Conservation (phyloP, 2,888 invertebrate species). For the Limnephilus auricula region DNA sequence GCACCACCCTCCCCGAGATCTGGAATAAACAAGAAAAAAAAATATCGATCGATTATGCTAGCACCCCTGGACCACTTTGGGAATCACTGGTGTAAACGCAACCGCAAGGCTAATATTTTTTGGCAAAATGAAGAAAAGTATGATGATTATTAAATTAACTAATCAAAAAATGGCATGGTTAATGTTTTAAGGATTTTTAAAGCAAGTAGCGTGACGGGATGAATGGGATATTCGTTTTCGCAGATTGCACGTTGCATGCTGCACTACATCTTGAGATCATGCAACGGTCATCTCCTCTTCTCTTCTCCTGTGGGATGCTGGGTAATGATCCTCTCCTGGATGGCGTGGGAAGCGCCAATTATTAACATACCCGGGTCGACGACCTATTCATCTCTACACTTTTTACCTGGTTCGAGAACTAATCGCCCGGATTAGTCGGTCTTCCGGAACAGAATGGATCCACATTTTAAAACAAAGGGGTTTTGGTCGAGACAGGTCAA, state of each 20-base stretch:
- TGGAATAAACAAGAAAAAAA: too few species aligned
- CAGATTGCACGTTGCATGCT: conserved; percentile 9
- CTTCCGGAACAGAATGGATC: not conserved
- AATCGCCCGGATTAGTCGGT: not conserved
- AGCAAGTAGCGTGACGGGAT: conserved; percentile 27
- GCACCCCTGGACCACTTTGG: too few species aligned
- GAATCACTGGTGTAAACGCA: too few species aligned
- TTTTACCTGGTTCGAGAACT: not conserved
- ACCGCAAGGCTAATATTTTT: not conserved
- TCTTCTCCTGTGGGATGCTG: not conserved
- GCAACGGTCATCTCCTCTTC: conserved; percentile 28
- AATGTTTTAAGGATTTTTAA: not conserved
- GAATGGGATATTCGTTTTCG: conserved; percentile 8
- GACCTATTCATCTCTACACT: conserved; percentile 20
- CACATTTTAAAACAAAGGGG: not conserved
- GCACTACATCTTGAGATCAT: conserved; percentile 10
- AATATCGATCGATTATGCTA: too few species aligned
- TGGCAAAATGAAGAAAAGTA: not conserved
- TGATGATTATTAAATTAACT: not conserved
- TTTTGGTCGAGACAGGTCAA: not conserved
- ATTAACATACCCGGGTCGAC: conserved; percentile 37
- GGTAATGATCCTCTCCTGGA: conserved; percentile 12
- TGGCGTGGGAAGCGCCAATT: conserved; percentile 51
- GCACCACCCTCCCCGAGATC: too few species aligned
- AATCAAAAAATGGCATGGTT: not conserved